Percentiles rank a stretch among this genome's conserved stretches.
phyloP scores from a whole-genome alignment of 1,140 invertebrate genomes.

The Colletes gigas region DNA sequence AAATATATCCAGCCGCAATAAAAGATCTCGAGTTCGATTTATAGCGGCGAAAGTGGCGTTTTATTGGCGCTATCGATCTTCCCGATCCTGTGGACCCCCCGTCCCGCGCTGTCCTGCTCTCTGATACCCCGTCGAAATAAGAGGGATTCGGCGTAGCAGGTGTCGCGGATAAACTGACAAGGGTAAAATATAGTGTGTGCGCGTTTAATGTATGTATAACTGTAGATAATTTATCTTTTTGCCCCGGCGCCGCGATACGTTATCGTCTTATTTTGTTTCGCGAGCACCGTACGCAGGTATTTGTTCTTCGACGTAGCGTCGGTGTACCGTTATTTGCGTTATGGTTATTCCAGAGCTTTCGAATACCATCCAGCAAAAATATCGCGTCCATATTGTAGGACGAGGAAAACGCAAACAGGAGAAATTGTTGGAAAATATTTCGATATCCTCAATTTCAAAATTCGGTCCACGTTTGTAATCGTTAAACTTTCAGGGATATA shows the following conservation, averaged over 20 bases:
- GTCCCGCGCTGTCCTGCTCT: neutral
- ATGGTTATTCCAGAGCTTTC: too few species aligned
- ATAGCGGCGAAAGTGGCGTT: conserved; percentile 48
- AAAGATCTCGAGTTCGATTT: conserved; percentile 42
- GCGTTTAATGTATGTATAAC: conserved; percentile 30
- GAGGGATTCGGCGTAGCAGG: conserved; percentile 44
- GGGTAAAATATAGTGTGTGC: conserved; percentile 14
- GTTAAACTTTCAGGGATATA: too few species aligned
- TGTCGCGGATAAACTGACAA: conserved; percentile 52
- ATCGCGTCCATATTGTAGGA: too few species aligned
- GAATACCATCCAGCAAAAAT: too few species aligned
- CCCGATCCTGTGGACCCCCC: conserved; percentile 35
- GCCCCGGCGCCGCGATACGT: neutral
- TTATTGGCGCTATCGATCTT: conserved; percentile 61
- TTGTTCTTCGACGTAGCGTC: neutral
- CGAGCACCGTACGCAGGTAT: neutral
- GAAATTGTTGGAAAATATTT: too few species aligned
- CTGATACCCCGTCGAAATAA: conserved; percentile 55
- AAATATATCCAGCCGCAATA: conserved; percentile 36
- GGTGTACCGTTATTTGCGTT: neutral
- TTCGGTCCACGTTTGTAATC: too few species aligned
- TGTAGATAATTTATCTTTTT: conserved; percentile 37
- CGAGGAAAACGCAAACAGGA: too few species aligned
- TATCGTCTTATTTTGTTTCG: conserved; percentile 20
- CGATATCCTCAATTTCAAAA: too few species aligned